Evolutionary conservation across 2,797 vertebrate genomes (phyloP).

Genomic region (Columba guinea): DNA sequence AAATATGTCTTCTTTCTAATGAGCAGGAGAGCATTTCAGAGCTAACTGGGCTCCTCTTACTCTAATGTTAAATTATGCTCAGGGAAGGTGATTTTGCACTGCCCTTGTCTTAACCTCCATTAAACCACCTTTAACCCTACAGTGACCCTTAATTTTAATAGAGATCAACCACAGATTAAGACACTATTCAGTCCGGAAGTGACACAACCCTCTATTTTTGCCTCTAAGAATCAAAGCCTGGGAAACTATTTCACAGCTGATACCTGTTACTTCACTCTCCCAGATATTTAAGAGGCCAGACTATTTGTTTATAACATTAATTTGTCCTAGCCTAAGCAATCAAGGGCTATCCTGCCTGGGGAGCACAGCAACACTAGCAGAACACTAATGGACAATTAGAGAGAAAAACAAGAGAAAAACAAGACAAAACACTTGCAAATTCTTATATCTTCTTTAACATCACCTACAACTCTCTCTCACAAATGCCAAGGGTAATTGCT

Average conservation of each 20-base stretch:
- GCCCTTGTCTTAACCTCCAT: background rate
- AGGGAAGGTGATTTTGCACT: background rate
- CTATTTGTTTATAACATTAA: background rate
- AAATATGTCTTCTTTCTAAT: background rate
- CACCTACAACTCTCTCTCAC: background rate
- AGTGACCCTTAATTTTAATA: background rate
- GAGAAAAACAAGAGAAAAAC: conserved; percentile 3
- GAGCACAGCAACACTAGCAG: background rate
- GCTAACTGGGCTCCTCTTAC: background rate
- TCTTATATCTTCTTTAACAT: background rate
- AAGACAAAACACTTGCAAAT: background rate
- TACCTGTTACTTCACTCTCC: background rate
- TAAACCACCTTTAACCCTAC: background rate
- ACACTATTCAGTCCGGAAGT: background rate
- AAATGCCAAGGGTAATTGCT: background rate
- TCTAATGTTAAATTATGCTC: background rate
- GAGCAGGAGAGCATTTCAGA: background rate
- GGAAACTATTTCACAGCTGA: background rate
- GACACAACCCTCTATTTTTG: background rate
- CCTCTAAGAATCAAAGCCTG: background rate
- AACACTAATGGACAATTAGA: background rate
- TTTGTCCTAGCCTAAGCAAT: conserved; percentile 3
- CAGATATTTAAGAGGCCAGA: background rate
- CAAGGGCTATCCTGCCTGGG: background rate
- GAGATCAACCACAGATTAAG: background rate